Base-by-base conservation (phyloP, 2,888 invertebrate genomes). In the Drosophila borealis region DNA sequence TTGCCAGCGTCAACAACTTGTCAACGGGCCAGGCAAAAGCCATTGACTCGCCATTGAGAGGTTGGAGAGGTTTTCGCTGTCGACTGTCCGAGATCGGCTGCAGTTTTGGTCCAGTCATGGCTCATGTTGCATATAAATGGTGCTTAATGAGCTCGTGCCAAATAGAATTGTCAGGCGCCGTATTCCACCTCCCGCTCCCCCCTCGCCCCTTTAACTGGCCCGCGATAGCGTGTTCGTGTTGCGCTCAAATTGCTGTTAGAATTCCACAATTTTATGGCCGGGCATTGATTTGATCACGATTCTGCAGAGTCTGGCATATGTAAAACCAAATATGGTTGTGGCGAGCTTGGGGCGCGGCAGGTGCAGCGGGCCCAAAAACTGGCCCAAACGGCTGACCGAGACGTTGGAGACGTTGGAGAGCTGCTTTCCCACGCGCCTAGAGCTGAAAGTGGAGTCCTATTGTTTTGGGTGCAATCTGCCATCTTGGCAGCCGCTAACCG, bases 141-240 rank as follows among this genome's bases (percentile, higher is more conserved):
- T 79, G 80, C 87, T 90, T 90, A 90, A 90, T 90, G 91, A 90
- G 90, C 90, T 90, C 90, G 91, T 90, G 91, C 90, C 90, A 89
- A 87, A 88, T 88, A 80, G 88, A 90, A 90, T 88, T 82, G 81
- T 85, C 82, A 82, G 88, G 71, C 51, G 69, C 59, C 79, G 29
- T 29, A 29, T 29, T 29, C 25, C 17, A 21, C n/a, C 25, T 21
- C 29, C 17, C 8, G 19, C 13, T 36, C 13, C 1, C 3, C 42
- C 13, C 36, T 33, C 5, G 0, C 10, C n/a, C 17, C 4, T 11
- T 14, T 34, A 25, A 29, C 17, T 60, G 37, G 9, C 14, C 21
- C 29, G 48, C 37, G 48, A 46, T 62, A 45, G 67, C 82, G 64
- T 67, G 80, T 83, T 83, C 88, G 86, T 83, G 82, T 74, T 88